Base-by-base conservation (phyloP, 2,888 invertebrate species). In the Sarcophaga carnaria region DNA sequence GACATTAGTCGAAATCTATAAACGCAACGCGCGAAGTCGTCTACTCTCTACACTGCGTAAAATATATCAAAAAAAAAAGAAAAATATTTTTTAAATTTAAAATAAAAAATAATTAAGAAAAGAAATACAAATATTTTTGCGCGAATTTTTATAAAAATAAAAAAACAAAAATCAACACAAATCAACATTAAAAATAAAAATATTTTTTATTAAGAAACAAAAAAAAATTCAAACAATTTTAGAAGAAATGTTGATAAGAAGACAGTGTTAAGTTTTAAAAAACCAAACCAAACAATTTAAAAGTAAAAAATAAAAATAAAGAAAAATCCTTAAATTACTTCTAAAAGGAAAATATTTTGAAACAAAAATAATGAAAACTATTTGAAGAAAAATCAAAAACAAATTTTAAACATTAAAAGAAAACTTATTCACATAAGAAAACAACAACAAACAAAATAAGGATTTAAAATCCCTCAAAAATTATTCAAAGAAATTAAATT, bases 1-100 rank as follows among this genome's bases (percentile, higher is more conserved):
- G 91, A 91, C 92, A 93, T 93, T 93, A 93, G 93, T 93, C 92
- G 93, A 92, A 93, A 93, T 92, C 92, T 93, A 92, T 92, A 92
- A 92, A 91, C 92, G 92, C 92, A 92, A 90, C 92, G 91, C 90
- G 92, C 91, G 91, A 92, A 92, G 92, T 92, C 92, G 92, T 91
- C 91, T 91, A 89, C 90, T 90, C 90, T 91, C 87, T 85, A 88
- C 62, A 78, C 83, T 84, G 74, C 88, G 88, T 88, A 88, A 86
- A 85, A 80, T 80, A 80, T 37, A 8, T 37, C 37, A 37, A 8
- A 47, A 74, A 88, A 74, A 63, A 88, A 83, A 47, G 74, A 88
- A 74, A 63, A 88, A 83, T 80, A 69, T 63, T 37, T 59, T 74
- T 72, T 79, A 37, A 37, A 37, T 37, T 37, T 37, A 8, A 86